Evolutionary conservation across 2,888 invertebrate species (phyloP), one percentile per base, ranked within the genome.

Genomic region (Ophion ellenae): DNA sequence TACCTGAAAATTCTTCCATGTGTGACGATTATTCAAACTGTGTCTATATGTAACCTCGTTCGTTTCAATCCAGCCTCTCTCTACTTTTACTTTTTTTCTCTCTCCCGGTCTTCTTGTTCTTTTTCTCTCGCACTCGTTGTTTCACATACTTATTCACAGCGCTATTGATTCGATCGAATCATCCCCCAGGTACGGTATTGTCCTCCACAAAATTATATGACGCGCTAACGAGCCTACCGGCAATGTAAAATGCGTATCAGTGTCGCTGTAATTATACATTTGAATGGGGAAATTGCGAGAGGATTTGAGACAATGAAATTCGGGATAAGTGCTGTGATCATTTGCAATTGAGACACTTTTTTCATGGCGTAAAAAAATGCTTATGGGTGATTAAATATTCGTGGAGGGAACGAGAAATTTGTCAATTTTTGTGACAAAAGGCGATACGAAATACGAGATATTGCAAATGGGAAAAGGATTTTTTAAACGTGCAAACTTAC

Each of bases 131-230:
- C 4, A 53, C 14, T 53, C 17, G 14, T 5, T 5, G 53, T 53
- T 17, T 53, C 17, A 4, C 53, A 14, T 53, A 53, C 61, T 71
- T 71, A 17, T 45, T 63, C n/a, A 57, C 47, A 20, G 20, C 66
- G 45, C 74, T 71, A 81, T 83, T 73, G 76, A 83, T 80, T 83
- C 67, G 36, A 81, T 81, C 53, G 75, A 40, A 57, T 63, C 53
- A 70, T 71, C 45, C 85, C 53, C n/a, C 24, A 20, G 28, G 47
- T 36, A 40, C 63, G 69, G 69, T 57, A 74, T 81, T 74, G 74
- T 81, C 53, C 20, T 57, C 32, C 7, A n/a, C 9, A 17, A 70
- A 63, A 57, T 64, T 61, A 59, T n/a, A 45, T 66, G 63, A 81
- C 45, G 24, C 73, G 32, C 40, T n/a, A 74, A 67, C 67, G 40